Percentiles rank a stretch among this genome's conserved stretches.
Conservation (phyloP, 2,113 vertebrate genomes). For the Trogon melanurus region DNA sequence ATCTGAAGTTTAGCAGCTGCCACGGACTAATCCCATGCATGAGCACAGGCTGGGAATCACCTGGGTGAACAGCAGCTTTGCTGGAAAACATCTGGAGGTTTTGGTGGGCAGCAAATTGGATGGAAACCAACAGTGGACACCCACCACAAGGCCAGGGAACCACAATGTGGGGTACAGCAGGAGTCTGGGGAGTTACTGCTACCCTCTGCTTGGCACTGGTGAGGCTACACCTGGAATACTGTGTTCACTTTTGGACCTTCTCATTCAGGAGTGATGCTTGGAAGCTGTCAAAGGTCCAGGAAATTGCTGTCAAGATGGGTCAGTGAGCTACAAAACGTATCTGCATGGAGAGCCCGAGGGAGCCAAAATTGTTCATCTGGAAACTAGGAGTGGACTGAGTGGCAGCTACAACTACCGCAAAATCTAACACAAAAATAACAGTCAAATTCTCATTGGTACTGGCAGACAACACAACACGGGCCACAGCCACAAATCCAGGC, state of each 20-base stretch:
- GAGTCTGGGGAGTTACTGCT: background rate
- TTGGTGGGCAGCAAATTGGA: background rate
- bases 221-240: background rate
- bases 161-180: background rate
- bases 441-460: background rate
- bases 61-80: background rate
- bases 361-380: fast-evolving
- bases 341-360: background rate
- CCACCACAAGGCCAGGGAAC: background rate
- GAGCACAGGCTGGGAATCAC: background rate
- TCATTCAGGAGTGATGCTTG: background rate
- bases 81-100: background rate
- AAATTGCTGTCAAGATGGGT: background rate
- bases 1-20: background rate
- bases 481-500: background rate
- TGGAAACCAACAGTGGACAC: background rate
- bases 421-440: background rate
- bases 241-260: background rate
- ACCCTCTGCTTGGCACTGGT: background rate
- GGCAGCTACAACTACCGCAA: background rate
- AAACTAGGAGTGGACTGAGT: background rate
- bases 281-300: background rate
- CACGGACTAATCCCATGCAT: background rate
- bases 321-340: background rate
- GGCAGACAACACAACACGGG: background rate